Percentiles rank a stretch among this genome's conserved stretches.
phyloP scores from a whole-genome alignment of 2,888 invertebrate species.

The Drosophila infuscata region DNA sequence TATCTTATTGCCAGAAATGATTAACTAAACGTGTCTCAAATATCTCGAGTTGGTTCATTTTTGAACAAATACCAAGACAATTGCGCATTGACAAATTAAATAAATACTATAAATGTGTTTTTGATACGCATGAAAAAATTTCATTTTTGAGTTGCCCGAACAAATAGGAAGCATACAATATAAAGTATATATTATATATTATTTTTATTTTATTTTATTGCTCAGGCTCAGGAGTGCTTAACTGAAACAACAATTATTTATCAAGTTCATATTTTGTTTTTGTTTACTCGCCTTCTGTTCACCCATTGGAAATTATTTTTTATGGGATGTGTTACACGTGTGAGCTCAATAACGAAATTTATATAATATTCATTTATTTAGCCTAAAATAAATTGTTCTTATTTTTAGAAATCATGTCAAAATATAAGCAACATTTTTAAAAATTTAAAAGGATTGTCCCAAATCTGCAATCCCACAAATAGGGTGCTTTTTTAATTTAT shows the following conservation, averaged over 20 bases:
- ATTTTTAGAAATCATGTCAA: neutral
- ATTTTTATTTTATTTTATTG: too few species aligned
- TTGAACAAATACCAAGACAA: neutral
- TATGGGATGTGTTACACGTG: neutral
- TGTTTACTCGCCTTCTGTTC: neutral
- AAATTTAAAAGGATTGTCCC: neutral
- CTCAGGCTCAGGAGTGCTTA: neutral
- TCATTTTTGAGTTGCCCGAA: neutral
- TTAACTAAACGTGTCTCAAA: too few species aligned
- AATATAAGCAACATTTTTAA: neutral
- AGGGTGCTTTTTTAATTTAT: too few species aligned
- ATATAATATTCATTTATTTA: neutral
- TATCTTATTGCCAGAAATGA: neutral
- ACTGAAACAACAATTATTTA: neutral
- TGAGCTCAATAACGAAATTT: neutral
- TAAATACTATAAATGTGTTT: neutral
- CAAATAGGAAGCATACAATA: neutral
- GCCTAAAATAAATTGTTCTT: neutral
- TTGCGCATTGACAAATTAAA: neutral
- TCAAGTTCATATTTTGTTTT: neutral
- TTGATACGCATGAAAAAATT: neutral
- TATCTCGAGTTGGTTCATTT: neutral
- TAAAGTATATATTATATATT: neutral
- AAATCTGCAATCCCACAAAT: neutral
- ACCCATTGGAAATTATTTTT: too few species aligned